Evolutionary conservation across 1,140 invertebrate species (phyloP).

Genomic region (Pachyrhynchus sulphureomaculatus): DNA sequence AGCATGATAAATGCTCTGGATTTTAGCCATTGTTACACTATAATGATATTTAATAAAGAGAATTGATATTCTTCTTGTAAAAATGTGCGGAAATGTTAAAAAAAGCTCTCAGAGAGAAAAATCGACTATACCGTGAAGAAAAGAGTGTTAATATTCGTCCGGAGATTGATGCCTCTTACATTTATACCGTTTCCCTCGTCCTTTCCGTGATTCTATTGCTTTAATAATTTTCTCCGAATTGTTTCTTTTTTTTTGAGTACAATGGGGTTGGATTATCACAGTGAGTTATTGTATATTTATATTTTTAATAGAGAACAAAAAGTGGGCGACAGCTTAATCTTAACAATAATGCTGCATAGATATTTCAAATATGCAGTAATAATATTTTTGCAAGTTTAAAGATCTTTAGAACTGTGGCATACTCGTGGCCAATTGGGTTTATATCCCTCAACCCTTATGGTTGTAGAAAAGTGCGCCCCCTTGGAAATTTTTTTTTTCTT

Average conservation of each 20-base stretch:
- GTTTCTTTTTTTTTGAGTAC: neutral
- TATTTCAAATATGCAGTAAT: too few species aligned
- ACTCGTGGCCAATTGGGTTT: too few species aligned
- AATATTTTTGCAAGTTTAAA: too few species aligned
- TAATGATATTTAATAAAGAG: slow-evolving; percentile 43
- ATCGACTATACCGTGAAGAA: slow-evolving; percentile 14
- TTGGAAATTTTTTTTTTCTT: too few species aligned
- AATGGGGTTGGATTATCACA: neutral
- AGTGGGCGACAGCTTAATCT: too few species aligned
- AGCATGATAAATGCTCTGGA: slow-evolving; percentile 34
- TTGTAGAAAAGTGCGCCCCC: too few species aligned
- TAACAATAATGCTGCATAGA: too few species aligned
- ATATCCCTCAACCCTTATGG: too few species aligned
- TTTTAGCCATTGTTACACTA: slow-evolving; percentile 36
- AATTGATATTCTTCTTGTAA: slow-evolving; percentile 41
- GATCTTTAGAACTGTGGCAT: too few species aligned
- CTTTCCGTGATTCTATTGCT: slow-evolving; percentile 21
- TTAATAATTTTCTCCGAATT: slow-evolving; percentile 7
- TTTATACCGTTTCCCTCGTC: slow-evolving; percentile 34
- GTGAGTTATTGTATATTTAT: too few species aligned
- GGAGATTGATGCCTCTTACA: slow-evolving; percentile 36
- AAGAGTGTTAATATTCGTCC: slow-evolving; percentile 25
- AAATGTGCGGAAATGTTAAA: slow-evolving; percentile 36
- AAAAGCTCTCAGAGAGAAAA: slow-evolving; percentile 12
- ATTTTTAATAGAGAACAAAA: too few species aligned